Evolutionary conservation across 2,797 vertebrate species (phyloP).

Genomic region (Triplophysa yarkandensis): DNA sequence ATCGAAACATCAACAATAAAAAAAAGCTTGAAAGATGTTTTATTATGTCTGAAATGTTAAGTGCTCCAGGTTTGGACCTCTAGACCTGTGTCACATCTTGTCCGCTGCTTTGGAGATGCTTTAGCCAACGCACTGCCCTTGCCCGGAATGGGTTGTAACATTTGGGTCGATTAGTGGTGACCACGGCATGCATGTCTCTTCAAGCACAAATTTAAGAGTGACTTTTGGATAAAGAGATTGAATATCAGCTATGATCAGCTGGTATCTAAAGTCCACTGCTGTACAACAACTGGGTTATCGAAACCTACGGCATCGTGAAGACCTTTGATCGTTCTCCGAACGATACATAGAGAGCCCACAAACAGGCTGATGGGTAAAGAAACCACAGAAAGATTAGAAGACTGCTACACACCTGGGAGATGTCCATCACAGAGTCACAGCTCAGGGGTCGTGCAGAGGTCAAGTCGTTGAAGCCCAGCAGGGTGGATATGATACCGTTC

Average conservation of each 20-base stretch:
- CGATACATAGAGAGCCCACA: background rate
- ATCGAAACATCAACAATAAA: too few species aligned
- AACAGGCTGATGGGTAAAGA: slow-evolving; percentile 1
- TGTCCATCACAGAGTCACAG: slow-evolving; percentile 98
- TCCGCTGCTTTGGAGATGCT: slow-evolving; percentile 31
- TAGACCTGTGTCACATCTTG: slow-evolving; percentile 33
- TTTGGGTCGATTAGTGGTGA: slow-evolving; percentile 44
- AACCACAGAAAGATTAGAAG: slow-evolving; percentile 37
- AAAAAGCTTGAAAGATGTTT: background rate
- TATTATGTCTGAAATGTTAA: too few species aligned
- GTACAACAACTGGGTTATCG: slow-evolving; percentile 25
- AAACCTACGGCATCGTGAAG: background rate
- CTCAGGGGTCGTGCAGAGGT: slow-evolving; percentile 95
- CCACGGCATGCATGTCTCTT: slow-evolving; percentile 23
- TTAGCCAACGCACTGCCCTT: slow-evolving; percentile 39
- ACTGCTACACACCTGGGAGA: slow-evolving; percentile 87
- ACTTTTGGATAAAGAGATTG: slow-evolving; percentile 7
- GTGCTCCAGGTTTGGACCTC: slow-evolving; percentile 23
- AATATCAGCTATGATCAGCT: slow-evolving; percentile 21
- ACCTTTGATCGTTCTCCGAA: slow-evolving; percentile 4
- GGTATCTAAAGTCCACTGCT: slow-evolving; percentile 7
- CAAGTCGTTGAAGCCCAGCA: slow-evolving; percentile 95
- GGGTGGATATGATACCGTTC: slow-evolving; percentile 95
- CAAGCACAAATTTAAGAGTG: background rate
- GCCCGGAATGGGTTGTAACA: slow-evolving; percentile 46